phyloP scores from a whole-genome alignment of 2,113 vertebrate species.

The Lethenteron camtschaticum region DNA sequence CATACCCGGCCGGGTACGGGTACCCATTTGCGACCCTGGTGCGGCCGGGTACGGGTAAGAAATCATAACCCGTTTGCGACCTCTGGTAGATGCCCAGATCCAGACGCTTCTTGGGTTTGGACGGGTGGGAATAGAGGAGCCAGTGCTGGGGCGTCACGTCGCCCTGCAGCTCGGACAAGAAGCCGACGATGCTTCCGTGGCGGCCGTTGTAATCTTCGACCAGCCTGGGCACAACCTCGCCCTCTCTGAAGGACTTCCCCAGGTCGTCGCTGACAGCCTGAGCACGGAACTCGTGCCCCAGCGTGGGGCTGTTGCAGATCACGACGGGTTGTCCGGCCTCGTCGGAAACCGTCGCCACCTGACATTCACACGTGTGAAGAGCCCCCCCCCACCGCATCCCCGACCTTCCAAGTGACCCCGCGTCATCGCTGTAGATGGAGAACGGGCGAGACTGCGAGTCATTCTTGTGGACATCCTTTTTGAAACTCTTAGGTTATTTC shows the following conservation, averaged over 20 bases:
- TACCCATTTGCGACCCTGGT: no score
- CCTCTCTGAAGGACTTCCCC: not conserved
- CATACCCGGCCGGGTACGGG: no score
- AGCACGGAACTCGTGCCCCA: not conserved
- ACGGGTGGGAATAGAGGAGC: slow-evolving; percentile 7
- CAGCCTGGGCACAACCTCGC: not conserved
- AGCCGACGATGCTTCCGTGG: slow-evolving; percentile 5
- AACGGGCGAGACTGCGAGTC: not conserved
- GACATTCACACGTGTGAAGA: not conserved
- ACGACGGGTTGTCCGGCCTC: not conserved
- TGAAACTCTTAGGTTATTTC: not conserved
- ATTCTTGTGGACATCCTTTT: not conserved
- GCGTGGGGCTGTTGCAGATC: slow-evolving; percentile 5
- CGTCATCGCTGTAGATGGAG: slow-evolving; percentile 5
- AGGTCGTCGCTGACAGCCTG: slow-evolving; percentile 1
- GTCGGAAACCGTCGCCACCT: not conserved
- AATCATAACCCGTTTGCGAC: no score
- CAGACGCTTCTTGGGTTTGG: not conserved
- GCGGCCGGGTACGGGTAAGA: no score
- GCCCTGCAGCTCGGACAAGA: not conserved
- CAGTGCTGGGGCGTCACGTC: not conserved
- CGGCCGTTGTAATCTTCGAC: not conserved
- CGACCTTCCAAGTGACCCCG: not conserved
- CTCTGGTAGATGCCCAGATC: not conserved
- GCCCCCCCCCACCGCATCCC: not conserved